A percentile compares a stretch with the other conserved stretches of the same genome.
phyloP scores from a whole-genome alignment of 1,140 invertebrate species.

The Platorchestia sp. region DNA sequence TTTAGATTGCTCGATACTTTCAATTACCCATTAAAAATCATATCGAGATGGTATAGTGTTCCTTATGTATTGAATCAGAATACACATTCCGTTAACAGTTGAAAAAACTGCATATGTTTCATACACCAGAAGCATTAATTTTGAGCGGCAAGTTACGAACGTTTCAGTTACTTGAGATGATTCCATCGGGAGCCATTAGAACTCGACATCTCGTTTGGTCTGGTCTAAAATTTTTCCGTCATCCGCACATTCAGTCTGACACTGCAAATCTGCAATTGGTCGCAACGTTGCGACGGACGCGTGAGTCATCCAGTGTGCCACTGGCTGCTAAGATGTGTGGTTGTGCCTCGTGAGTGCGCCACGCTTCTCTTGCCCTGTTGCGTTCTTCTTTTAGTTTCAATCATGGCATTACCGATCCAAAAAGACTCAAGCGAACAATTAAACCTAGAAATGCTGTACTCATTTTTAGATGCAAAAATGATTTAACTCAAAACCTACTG shows the following conservation, averaged over 20 bases:
- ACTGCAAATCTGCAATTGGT: neutral
- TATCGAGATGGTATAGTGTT: too few species aligned
- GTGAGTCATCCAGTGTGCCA: conserved; percentile 5
- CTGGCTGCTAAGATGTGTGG: neutral
- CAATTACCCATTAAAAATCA: too few species aligned
- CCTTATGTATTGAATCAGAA: too few species aligned
- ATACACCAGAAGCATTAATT: too few species aligned
- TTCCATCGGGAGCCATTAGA: too few species aligned
- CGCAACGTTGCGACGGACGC: neutral
- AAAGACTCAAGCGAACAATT: neutral
- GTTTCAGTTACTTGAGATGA: too few species aligned
- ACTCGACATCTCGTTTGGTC: neutral
- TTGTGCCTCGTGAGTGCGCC: neutral
- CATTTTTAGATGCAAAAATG: neutral
- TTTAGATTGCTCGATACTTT: too few species aligned
- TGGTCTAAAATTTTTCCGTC: neutral
- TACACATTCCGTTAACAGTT: too few species aligned
- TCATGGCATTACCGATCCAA: neutral
- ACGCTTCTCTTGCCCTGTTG: neutral
- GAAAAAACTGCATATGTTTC: too few species aligned
- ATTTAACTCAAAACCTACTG: neutral
- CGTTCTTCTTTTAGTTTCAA: neutral
- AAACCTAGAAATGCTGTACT: neutral
- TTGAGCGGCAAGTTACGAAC: too few species aligned
- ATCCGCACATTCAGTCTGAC: neutral